A percentile compares a stretch with the other conserved stretches of the same genome.
phyloP scores from a whole-genome alignment of 2,113 vertebrate genomes.

The Gymnogyps californianus region DNA sequence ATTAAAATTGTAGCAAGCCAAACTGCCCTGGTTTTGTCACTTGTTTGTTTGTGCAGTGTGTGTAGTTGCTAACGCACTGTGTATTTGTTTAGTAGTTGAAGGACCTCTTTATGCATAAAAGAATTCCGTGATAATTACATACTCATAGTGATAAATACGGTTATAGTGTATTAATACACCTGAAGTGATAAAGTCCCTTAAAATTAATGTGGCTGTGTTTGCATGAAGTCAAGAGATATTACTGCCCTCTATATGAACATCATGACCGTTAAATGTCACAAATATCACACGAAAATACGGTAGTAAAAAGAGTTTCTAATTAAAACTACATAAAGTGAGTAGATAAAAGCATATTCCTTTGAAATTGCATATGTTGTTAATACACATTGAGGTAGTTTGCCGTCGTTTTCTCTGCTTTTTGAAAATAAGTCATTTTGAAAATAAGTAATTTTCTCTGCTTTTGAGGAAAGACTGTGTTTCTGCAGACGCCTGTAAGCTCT shows the following conservation, averaged over 20 bases:
- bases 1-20: not conserved
- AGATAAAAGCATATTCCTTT: not conserved
- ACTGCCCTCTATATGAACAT: accelerated
- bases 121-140: not conserved
- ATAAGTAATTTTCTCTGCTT: not conserved
- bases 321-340: not conserved
- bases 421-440: no score
- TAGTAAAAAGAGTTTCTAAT: not conserved
- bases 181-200: not conserved
- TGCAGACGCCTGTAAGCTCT: not conserved
- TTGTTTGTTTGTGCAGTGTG: not conserved
- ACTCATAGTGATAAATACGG: not conserved
- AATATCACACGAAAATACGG: not conserved
- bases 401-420: no score
- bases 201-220: not conserved
- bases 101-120: not conserved
- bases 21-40: not conserved
- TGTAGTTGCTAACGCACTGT: not conserved
- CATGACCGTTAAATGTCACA: not conserved
- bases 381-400: no score
- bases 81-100: not conserved
- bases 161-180: not conserved
- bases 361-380: not conserved
- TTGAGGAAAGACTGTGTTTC: not conserved
- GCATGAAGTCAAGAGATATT: not conserved